Conservation (phyloP, 2,888 invertebrate species). For the Thymelicus acteon region DNA sequence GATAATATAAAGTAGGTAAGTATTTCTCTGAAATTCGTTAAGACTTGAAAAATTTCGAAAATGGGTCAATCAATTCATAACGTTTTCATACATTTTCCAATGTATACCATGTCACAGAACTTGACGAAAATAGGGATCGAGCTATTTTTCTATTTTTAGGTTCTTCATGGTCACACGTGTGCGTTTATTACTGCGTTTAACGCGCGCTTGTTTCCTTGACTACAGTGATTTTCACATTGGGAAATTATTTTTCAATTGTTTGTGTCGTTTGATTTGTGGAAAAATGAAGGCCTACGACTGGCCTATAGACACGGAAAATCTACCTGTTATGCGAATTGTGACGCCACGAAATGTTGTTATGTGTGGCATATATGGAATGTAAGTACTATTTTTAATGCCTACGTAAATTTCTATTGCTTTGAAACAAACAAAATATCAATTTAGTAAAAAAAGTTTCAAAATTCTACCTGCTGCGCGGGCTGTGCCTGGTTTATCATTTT, state of each 20-base stretch:
- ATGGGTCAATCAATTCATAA: slow-evolving; percentile 3
- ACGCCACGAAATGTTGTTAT: slow-evolving; percentile 64
- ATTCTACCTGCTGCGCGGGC: too few species aligned
- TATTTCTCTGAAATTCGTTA: too few species aligned
- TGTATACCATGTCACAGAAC: slow-evolving; percentile 16
- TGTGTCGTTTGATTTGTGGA: neutral
- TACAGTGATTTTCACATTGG: slow-evolving; percentile 5
- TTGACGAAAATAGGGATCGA: slow-evolving; percentile 32
- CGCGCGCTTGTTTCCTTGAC: slow-evolving; percentile 27
- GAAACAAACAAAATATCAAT: too few species aligned
- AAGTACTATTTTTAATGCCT: slow-evolving; percentile 47
- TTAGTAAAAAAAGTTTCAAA: too few species aligned
- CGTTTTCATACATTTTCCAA: slow-evolving; percentile 13
- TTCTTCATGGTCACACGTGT: slow-evolving; percentile 42
- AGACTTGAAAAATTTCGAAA: neutral
- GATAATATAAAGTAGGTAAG: too few species aligned
- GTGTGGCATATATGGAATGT: slow-evolving; percentile 72
- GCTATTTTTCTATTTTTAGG: slow-evolving; percentile 34
- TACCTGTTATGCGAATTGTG: slow-evolving; percentile 71
- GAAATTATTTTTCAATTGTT: neutral
- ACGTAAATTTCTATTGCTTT: too few species aligned
- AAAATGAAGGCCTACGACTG: slow-evolving; percentile 64
- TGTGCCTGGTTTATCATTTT: too few species aligned
- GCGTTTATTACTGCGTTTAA: slow-evolving; percentile 38
- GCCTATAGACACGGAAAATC: slow-evolving; percentile 65